Evolutionary conservation across 2,113 vertebrate genomes (phyloP).

Genomic region (Malurus melanocephalus): DNA sequence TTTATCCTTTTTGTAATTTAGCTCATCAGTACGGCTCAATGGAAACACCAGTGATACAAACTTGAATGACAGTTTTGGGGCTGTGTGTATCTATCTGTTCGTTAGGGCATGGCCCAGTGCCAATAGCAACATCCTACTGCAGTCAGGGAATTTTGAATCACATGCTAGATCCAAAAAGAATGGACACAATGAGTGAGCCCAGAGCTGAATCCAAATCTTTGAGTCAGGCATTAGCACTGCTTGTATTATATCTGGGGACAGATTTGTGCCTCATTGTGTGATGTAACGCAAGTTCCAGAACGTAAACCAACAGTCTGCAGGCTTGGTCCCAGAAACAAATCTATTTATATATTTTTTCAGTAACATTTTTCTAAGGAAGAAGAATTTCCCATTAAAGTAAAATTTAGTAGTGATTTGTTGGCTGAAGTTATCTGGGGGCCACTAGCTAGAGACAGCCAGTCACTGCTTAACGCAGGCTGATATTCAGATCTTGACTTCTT

Average conservation of each 20-base stretch:
- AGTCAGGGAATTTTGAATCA: not conserved
- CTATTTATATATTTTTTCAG: not conserved
- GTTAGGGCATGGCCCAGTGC: not conserved
- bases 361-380: not conserved
- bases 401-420: not conserved
- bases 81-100: not conserved
- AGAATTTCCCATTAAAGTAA: not conserved
- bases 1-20: not conserved
- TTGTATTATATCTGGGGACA: not conserved
- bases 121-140: not conserved
- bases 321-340: not conserved
- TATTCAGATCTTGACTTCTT: not conserved
- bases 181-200: not conserved
- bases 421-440: not conserved
- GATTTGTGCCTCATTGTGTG: not conserved
- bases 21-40: not conserved
- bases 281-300: not conserved
- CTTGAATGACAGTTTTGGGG: not conserved
- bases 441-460: not conserved
- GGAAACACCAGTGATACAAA: not conserved
- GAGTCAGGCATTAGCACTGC: not conserved
- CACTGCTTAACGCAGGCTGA: not conserved
- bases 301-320: not conserved
- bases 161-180: not conserved
- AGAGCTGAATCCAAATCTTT: not conserved